Evolutionary conservation across 2,113 vertebrate genomes (phyloP).

Genomic region (Sitta europaea): DNA sequence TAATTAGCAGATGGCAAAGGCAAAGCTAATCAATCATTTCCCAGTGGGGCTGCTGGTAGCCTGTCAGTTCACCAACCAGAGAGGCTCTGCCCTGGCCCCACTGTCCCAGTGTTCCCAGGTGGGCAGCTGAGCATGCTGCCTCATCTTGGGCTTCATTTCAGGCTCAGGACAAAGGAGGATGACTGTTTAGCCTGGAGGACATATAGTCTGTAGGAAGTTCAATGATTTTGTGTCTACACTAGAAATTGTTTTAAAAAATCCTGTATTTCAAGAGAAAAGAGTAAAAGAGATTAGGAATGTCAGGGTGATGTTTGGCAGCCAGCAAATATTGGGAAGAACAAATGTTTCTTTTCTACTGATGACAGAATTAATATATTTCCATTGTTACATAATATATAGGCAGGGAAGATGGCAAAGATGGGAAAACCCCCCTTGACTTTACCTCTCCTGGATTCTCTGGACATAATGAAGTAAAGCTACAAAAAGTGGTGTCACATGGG

Average conservation of each 20-base stretch:
- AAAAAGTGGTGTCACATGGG: accelerated
- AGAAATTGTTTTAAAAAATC: neutral
- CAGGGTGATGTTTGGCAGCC: neutral
- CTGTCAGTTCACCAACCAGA: neutral
- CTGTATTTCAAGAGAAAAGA: neutral
- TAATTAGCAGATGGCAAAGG: slow-evolving; percentile 12
- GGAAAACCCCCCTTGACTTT: neutral
- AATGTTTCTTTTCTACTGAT: neutral
- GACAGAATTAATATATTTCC: neutral
- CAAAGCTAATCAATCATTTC: neutral
- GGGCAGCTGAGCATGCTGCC: neutral
- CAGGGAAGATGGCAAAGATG: neutral
- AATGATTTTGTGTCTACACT: neutral
- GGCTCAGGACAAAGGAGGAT: neutral
- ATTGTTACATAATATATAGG: neutral
- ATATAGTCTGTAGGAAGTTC: neutral
- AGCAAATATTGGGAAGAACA: neutral
- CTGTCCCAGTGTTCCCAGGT: neutral
- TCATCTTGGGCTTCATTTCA: neutral
- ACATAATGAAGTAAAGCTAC: neutral
- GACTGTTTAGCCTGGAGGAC: neutral
- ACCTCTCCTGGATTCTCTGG: neutral
- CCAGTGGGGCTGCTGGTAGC: neutral
- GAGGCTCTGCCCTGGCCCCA: neutral
- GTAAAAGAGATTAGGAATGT: neutral